phyloP scores from a whole-genome alignment of 1,140 invertebrate species.

The Ceratoteleas bidentatus region DNA sequence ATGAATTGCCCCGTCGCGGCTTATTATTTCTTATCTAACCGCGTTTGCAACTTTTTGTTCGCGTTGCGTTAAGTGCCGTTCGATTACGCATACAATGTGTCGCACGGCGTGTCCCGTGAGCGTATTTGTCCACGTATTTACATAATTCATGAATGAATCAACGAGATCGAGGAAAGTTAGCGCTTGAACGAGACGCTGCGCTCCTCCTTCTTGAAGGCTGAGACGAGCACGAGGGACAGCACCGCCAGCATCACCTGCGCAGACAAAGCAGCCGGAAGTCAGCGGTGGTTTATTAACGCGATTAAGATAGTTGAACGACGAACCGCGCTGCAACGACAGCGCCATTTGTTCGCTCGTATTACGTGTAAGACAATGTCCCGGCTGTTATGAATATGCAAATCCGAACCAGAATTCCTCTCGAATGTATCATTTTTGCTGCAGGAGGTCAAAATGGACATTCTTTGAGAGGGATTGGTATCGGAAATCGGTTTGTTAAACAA shows the following conservation, averaged over 20 bases:
- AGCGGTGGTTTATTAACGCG: background rate
- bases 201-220: conserved; percentile 88
- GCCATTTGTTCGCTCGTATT: no score
- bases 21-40: conserved; percentile 18
- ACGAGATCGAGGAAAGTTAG: conserved; percentile 47
- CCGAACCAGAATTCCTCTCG: no score
- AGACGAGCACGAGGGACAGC: conserved; percentile 85
- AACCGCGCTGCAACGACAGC: no score
- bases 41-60: background rate
- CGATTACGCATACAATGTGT: conserved; percentile 19
- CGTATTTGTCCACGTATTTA: conserved; percentile 26
- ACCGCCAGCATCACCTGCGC: conserved; percentile 85
- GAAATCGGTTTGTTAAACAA: no score
- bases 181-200: conserved; percentile 81
- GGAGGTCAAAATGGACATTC: no score
- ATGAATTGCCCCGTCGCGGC: background rate
- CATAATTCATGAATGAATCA: conserved; percentile 48
- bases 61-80: conserved; percentile 4
- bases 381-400: no score
- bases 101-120: background rate
- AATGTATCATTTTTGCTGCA: no score
- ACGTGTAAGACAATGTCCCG: no score
- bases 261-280: conserved; percentile 41
- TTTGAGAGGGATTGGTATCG: no score
- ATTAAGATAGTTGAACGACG: background rate